Conservation (phyloP, 2,797 vertebrate genomes). For the Chaetophractus vellerosus region DNA sequence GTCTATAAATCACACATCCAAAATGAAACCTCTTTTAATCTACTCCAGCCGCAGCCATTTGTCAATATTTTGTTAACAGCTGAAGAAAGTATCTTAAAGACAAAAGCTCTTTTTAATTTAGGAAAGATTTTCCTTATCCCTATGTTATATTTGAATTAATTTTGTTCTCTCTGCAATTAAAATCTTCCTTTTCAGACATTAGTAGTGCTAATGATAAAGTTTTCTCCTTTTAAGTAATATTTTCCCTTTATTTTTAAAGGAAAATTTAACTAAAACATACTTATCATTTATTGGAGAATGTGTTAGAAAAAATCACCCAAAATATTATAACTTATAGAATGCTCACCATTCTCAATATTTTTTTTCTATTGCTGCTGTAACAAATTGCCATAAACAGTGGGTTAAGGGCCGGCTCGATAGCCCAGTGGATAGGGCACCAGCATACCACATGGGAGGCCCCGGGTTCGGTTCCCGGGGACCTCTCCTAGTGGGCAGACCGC, state of each 20-base stretch:
- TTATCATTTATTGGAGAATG: conserved; percentile 37
- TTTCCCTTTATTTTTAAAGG: conserved; percentile 45
- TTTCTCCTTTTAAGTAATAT: not conserved
- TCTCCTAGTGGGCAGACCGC: no score
- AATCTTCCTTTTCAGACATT: conserved; percentile 6
- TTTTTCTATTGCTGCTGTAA: conserved; percentile 26
- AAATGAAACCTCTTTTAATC: conserved; percentile 78
- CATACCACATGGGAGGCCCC: no score
- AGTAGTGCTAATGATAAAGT: not conserved
- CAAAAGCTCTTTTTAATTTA: conserved; percentile 65
- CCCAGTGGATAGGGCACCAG: no score
- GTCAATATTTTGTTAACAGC: conserved; percentile 74
- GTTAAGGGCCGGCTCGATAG: no score
- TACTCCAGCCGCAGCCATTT: conserved; percentile 66
- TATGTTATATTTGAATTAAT: conserved; percentile 54
- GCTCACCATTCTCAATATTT: conserved; percentile 28
- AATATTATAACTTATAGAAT: not conserved
- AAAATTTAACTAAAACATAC: not conserved
- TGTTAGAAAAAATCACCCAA: not conserved
- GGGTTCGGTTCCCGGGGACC: no score
- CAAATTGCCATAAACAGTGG: not conserved
- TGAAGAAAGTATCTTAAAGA: conserved; percentile 62
- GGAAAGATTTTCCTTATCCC: not conserved
- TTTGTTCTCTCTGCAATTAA: conserved; percentile 53
- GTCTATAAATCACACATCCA: conserved; percentile 77